Percentiles rank a stretch among this genome's conserved stretches.
phyloP scores from a whole-genome alignment of 2,113 vertebrate genomes.

The Cheilinus undulatus region DNA sequence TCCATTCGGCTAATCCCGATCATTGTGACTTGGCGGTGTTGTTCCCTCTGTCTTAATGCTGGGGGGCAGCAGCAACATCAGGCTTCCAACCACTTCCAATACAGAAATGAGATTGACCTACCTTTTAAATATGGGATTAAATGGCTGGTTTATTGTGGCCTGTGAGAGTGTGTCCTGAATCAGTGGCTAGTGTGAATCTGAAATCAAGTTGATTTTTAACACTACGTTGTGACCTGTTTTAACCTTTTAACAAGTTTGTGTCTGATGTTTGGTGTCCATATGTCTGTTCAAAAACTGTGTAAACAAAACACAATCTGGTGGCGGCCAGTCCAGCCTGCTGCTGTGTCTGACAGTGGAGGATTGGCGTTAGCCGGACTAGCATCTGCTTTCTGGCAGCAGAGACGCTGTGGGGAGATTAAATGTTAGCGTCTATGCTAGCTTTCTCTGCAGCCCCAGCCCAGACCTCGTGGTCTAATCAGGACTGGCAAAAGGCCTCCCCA shows the following conservation, averaged over 20 bases:
- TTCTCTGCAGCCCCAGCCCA: conserved; percentile 14
- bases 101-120: conserved; percentile 34
- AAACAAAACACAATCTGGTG: conserved; percentile 2
- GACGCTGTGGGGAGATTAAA: conserved; percentile 52
- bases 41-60: conserved; percentile 13
- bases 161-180: background rate
- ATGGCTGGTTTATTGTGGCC: background rate
- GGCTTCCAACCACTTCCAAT: background rate
- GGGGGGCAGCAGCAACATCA: background rate
- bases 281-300: background rate
- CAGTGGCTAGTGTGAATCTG: no score
- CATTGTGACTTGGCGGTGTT: conserved; percentile 27
- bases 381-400: conserved; percentile 38
- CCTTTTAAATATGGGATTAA: conserved; percentile 45
- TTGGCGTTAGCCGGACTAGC: conserved; percentile 40
- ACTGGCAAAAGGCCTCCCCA: conserved; percentile 22
- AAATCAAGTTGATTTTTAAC: no score
- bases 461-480: conserved; percentile 47
- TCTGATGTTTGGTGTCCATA: no score
- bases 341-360: conserved; percentile 44
- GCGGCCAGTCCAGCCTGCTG: background rate
- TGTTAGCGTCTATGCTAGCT: conserved; percentile 22
- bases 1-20: conserved; percentile 60
- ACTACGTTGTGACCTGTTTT: no score
- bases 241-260: no score